Conservation (phyloP, 2,113 vertebrate species). For the Cricetomys ansorgei region DNA sequence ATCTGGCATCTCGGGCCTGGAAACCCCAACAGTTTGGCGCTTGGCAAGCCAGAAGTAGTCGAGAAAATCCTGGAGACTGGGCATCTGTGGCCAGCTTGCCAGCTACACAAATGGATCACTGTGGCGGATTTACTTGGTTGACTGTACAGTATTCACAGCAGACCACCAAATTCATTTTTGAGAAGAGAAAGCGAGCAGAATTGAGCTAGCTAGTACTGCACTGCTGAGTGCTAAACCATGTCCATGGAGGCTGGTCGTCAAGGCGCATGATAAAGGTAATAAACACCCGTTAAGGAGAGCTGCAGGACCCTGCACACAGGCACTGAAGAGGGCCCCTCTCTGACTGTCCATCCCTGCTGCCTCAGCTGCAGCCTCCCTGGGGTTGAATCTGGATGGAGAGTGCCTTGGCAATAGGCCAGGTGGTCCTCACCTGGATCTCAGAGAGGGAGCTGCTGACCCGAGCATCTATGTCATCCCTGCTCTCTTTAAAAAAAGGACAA, state of each 20-base stretch:
- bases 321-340: not conserved
- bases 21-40: constrained; percentile 48
- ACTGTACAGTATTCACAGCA: not conserved
- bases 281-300: not conserved
- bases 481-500: not conserved
- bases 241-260: not conserved
- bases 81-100: constrained; percentile 35
- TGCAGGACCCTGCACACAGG: not conserved
- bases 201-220: not conserved
- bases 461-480: not conserved
- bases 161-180: not conserved
- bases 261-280: not conserved
- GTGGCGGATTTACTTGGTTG: not conserved
- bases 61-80: constrained; percentile 19
- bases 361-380: not conserved
- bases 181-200: not conserved
- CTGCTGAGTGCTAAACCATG: not conserved
- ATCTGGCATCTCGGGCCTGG: constrained; percentile 34
- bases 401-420: not conserved
- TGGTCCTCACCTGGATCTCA: not conserved
- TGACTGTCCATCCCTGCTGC: not conserved
- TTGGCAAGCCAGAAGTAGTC: constrained; percentile 12
- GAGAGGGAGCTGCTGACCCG: not conserved
- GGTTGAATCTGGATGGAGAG: not conserved
- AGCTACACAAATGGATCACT: not conserved